Conservation (phyloP, 2,797 vertebrate species). For the Antennarius maculatus region DNA sequence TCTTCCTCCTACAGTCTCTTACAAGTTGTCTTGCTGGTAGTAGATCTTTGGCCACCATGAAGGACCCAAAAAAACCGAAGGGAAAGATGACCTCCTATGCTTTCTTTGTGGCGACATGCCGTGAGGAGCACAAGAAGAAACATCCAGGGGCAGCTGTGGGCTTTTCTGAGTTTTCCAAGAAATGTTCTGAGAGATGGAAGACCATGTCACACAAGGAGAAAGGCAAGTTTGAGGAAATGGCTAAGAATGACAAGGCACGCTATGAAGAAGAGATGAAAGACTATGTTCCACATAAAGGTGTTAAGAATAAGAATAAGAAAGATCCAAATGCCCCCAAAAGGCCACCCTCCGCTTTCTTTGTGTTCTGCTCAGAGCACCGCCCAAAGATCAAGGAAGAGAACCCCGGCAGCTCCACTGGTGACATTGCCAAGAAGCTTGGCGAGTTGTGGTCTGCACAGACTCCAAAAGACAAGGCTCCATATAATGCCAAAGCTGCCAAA, state of each 20-base stretch:
- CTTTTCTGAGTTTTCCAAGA: conserved; percentile 96
- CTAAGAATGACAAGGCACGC: conserved; percentile 91
- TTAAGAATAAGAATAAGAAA: conserved; percentile 90
- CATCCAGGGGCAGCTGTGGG: conserved; percentile 90
- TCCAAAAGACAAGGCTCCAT: conserved; percentile 91
- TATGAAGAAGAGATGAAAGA: conserved; percentile 95
- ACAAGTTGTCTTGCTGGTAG: conserved; percentile 20
- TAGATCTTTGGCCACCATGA: conserved; percentile 80
- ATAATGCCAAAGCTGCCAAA: conserved; percentile 90
- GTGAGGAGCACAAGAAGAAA: conserved; percentile 98
- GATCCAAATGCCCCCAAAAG: conserved; percentile 97
- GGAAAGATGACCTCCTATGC: conserved; percentile 97
- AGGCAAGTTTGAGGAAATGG: conserved; percentile 94
- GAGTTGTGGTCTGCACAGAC: conserved; percentile 91
- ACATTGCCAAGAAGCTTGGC: conserved; percentile 95
- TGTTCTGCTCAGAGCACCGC: conserved; percentile 96
- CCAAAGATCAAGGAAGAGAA: conserved; percentile 90
- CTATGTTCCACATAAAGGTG: conserved; percentile 91
- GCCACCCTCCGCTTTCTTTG: conserved; percentile 95
- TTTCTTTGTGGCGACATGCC: conserved; percentile 93
- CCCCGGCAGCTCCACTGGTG: conserved; percentile 93
- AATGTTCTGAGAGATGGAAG: conserved; percentile 96
- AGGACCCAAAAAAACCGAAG: conserved; percentile 93
- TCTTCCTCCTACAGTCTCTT: conserved; percentile 51
- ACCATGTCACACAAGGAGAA: conserved; percentile 96